Evolutionary conservation across 1,140 invertebrate species (phyloP).

Genomic region (Zaprionus ornatus): DNA sequence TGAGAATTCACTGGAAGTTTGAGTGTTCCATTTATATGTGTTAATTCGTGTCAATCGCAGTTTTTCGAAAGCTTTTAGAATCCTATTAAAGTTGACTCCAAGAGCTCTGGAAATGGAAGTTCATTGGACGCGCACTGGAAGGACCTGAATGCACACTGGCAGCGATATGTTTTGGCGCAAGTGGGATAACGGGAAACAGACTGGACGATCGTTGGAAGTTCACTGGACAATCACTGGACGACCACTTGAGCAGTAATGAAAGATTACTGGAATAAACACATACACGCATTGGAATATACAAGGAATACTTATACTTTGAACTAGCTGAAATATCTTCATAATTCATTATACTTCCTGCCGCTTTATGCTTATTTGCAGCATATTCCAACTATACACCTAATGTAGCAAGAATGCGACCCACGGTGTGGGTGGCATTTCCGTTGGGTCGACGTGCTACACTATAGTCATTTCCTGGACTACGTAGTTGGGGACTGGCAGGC

Average conservation of each 20-base stretch:
- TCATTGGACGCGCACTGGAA: not conserved
- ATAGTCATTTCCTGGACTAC: conserved; percentile 31
- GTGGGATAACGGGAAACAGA: not conserved
- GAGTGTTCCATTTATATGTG: not conserved
- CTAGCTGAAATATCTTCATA: not conserved
- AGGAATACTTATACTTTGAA: too few relatives aligned
- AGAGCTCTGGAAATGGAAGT: not conserved
- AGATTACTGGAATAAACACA: not conserved
- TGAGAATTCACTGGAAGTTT: not conserved
- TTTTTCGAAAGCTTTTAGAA: not conserved
- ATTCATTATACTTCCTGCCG: not conserved
- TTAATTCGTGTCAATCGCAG: not conserved
- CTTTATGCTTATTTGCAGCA: not conserved
- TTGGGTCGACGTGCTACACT: conserved; percentile 9
- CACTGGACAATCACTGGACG: not conserved
- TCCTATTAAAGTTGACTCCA: not conserved
- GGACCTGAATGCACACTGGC: conserved; percentile 10
- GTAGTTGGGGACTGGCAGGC: not conserved
- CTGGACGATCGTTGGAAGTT: too few relatives aligned
- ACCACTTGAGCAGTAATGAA: not conserved
- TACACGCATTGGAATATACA: not conserved
- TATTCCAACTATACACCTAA: not conserved
- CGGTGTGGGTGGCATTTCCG: conserved; percentile 30
- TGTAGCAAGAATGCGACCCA: not conserved
- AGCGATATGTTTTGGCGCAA: not conserved